Evolutionary conservation across 2,797 vertebrate species (phyloP).

Genomic region (Siniperca undulata): DNA sequence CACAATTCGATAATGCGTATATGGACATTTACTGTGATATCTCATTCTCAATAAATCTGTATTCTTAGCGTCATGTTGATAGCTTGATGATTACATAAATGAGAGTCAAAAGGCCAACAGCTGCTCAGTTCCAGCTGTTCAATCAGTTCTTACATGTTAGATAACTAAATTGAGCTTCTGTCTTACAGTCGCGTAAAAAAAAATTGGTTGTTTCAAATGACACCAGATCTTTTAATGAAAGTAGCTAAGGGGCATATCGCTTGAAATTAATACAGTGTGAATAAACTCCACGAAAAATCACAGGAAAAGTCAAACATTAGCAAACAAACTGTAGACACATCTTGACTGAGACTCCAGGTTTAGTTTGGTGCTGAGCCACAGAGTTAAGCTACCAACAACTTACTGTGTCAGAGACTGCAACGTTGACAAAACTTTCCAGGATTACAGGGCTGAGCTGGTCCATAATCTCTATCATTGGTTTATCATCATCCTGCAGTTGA

Average conservation of each 20-base stretch:
- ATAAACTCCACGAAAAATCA: neutral
- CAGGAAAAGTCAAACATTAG: neutral
- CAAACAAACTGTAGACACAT: slow-evolving; percentile 6
- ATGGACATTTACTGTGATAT: slow-evolving; percentile 11
- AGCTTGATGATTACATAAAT: slow-evolving; percentile 40
- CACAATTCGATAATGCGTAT: neutral
- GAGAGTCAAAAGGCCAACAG: slow-evolving; percentile 30
- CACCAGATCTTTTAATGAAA: neutral
- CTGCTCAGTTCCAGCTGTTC: slow-evolving; percentile 53
- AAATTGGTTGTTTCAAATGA: slow-evolving; percentile 2
- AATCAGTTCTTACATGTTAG: slow-evolving; percentile 26
- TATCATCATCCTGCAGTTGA: slow-evolving; percentile 92
- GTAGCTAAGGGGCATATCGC: neutral
- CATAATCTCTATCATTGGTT: slow-evolving; percentile 98
- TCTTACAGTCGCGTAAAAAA: neutral
- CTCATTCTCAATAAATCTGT: slow-evolving; percentile 22
- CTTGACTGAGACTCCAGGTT: neutral
- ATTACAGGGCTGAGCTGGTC: slow-evolving; percentile 95
- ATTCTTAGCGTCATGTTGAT: slow-evolving; percentile 3
- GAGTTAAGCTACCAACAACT: slow-evolving; percentile 59
- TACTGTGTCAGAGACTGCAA: slow-evolving; percentile 94
- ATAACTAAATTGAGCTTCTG: slow-evolving; percentile 16
- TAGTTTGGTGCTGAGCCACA: neutral
- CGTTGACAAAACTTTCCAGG: slow-evolving; percentile 94
- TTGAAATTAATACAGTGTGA: slow-evolving; percentile 5